Evolutionary conservation across 2,888 invertebrate genomes (phyloP).

Genomic region (Altica lythri): DNA sequence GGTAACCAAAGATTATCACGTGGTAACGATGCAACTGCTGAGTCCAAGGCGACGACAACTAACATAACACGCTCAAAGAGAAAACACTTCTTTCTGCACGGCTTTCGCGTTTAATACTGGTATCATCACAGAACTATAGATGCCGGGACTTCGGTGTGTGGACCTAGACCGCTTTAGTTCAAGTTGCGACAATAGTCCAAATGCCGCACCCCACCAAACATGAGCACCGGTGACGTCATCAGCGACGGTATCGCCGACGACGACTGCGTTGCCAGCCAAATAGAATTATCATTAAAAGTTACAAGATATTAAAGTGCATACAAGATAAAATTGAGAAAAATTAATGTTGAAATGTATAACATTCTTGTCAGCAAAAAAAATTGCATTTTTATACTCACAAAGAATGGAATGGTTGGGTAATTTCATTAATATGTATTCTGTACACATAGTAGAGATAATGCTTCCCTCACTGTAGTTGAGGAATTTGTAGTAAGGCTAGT

Average conservation of each 20-base stretch:
- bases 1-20: slow-evolving; percentile 16
- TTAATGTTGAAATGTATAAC: too few relatives aligned
- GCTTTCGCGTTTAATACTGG: neutral
- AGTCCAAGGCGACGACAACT: slow-evolving; percentile 22
- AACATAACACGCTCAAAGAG: slow-evolving; percentile 8
- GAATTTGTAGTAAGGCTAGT: too few relatives aligned
- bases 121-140: neutral
- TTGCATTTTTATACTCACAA: too few relatives aligned
- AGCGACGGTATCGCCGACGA: slow-evolving; percentile 38
- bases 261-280: slow-evolving; percentile 20
- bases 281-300: too few relatives aligned
- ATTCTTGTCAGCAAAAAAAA: too few relatives aligned
- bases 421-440: too few relatives aligned
- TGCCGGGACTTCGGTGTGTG: slow-evolving; percentile 17
- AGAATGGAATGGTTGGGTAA: too few relatives aligned
- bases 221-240: slow-evolving; percentile 58
- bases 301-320: too few relatives aligned
- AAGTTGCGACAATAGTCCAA: slow-evolving; percentile 39
- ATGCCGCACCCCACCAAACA: slow-evolving; percentile 49
- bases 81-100: slow-evolving; percentile 10
- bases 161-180: slow-evolving; percentile 37
- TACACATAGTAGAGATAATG: too few relatives aligned
- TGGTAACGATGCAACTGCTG: slow-evolving; percentile 13
- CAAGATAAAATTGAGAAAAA: too few relatives aligned
- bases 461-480: too few relatives aligned